Evolutionary conservation across 35 echinoderm and acorn worm genomes (phyloP).

Genomic region (Acanthaster planci): DNA sequence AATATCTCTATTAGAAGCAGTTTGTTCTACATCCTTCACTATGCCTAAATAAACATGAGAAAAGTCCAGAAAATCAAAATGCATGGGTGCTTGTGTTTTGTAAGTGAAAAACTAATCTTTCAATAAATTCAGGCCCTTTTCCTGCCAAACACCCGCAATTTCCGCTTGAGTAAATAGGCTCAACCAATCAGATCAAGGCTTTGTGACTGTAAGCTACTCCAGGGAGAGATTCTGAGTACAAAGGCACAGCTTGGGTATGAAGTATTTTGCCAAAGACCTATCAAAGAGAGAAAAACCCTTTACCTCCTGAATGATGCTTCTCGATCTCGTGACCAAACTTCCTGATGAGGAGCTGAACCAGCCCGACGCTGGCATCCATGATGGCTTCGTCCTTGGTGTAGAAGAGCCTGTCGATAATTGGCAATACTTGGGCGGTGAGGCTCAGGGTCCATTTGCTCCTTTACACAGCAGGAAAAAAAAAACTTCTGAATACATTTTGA

Average conservation of each 20-base stretch:
- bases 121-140: no score
- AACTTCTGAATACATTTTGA: background rate
- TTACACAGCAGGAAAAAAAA: slow-evolving; percentile 14
- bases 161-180: background rate
- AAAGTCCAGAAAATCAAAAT: no score
- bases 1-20: no score
- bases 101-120: no score
- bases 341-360: slow-evolving; percentile 80
- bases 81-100: no score
- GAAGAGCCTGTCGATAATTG: slow-evolving; percentile 80
- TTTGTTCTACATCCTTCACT: no score
- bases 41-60: no score
- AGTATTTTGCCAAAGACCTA: background rate
- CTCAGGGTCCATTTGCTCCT: slow-evolving; percentile 85
- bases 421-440: slow-evolving; percentile 60
- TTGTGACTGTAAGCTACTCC: no score
- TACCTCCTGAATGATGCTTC: slow-evolving; percentile 82
- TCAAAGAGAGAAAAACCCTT: background rate
- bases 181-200: no score
- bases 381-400: slow-evolving; percentile 77
- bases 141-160: background rate
- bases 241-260: no score
- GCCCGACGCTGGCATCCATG: slow-evolving; percentile 85
- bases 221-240: no score
- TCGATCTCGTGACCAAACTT: slow-evolving; percentile 82